Evolutionary conservation across 2,113 vertebrate genomes (phyloP).

Genomic region (Tachuris rubrigastra): DNA sequence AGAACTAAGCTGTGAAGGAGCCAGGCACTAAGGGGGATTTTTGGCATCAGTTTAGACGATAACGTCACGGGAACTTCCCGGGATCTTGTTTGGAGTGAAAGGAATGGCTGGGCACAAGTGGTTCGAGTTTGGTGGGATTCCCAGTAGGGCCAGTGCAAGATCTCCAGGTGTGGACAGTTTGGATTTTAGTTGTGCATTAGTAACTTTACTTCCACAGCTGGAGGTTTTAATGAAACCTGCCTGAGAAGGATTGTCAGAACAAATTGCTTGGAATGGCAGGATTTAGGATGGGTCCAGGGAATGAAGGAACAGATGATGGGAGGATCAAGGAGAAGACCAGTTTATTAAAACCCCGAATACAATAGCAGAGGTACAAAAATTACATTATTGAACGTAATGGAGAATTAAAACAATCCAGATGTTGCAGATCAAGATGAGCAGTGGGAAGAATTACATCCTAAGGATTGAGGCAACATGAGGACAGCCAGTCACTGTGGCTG

Average conservation of each 20-base stretch:
- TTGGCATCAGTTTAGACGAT: rapidly evolving
- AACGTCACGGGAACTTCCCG: background rate
- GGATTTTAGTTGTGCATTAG: background rate
- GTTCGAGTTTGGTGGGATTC: background rate
- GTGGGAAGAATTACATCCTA: background rate
- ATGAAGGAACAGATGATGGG: background rate
- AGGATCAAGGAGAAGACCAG: background rate
- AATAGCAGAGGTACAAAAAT: background rate
- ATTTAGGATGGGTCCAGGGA: background rate
- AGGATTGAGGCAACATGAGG: background rate
- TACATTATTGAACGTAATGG: background rate
- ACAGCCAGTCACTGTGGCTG: background rate
- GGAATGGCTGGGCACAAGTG: background rate
- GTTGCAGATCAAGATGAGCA: background rate
- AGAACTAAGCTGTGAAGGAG: rapidly evolving
- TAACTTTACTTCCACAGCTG: background rate
- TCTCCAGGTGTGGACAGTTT: background rate
- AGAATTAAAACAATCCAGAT: background rate
- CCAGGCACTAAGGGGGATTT: background rate
- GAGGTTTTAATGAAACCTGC: background rate
- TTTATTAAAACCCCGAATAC: background rate
- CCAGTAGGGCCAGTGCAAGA: background rate
- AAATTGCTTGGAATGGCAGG: background rate
- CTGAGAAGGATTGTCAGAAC: background rate
- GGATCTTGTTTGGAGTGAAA: background rate